Percentiles rank a stretch among this genome's conserved stretches.
These are phyloP conservation scores for Amblyjoppa proteus DNA, from an alignment of 2,888 invertebrate genomes.

Conservation along the genomic window DNA sequence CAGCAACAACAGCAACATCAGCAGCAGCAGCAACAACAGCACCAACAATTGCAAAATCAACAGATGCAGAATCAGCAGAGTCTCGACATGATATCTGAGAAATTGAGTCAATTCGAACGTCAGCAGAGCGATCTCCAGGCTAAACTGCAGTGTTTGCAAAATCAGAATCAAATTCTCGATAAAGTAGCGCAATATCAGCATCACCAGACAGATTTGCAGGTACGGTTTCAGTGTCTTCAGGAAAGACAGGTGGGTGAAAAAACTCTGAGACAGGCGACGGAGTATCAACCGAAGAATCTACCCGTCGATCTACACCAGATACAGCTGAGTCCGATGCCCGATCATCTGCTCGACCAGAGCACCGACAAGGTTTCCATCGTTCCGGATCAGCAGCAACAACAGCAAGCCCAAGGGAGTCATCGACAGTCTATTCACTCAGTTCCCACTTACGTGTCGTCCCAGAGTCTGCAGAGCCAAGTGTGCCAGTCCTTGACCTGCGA, in stretches of 20 bases:
- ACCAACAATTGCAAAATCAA: slow-evolving; percentile 69
- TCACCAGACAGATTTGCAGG: slow-evolving; percentile 81
- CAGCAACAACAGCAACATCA: too few relatives aligned
- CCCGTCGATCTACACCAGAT: slow-evolving; percentile 70
- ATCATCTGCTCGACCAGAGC: slow-evolving; percentile 73
- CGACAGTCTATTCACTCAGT: slow-evolving; percentile 73
- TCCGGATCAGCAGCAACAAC: slow-evolving; percentile 73
- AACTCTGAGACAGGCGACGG: slow-evolving; percentile 72
- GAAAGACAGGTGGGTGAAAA: slow-evolving; percentile 80
- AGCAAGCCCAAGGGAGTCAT: slow-evolving; percentile 64
- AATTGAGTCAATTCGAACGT: slow-evolving; percentile 82
- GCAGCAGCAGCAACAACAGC: slow-evolving; percentile 70
- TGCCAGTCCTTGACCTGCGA: slow-evolving; percentile 76
- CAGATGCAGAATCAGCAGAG: slow-evolving; percentile 82
- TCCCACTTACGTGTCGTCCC: slow-evolving; percentile 71
- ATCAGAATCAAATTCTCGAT: slow-evolving; percentile 83
- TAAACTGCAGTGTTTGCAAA: slow-evolving; percentile 82
- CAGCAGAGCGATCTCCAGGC: slow-evolving; percentile 83
- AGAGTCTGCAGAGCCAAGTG: slow-evolving; percentile 68
- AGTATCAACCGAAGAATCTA: slow-evolving; percentile 72
- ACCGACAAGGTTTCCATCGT: slow-evolving; percentile 70
- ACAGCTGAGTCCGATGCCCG: slow-evolving; percentile 73
- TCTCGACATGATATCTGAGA: slow-evolving; percentile 82
- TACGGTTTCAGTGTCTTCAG: slow-evolving; percentile 79
- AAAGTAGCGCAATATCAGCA: slow-evolving; percentile 83